These are phyloP conservation scores for Rhyacophila evoluta DNA, from an alignment of 2,888 invertebrate species.

Conservation along the genomic window DNA sequence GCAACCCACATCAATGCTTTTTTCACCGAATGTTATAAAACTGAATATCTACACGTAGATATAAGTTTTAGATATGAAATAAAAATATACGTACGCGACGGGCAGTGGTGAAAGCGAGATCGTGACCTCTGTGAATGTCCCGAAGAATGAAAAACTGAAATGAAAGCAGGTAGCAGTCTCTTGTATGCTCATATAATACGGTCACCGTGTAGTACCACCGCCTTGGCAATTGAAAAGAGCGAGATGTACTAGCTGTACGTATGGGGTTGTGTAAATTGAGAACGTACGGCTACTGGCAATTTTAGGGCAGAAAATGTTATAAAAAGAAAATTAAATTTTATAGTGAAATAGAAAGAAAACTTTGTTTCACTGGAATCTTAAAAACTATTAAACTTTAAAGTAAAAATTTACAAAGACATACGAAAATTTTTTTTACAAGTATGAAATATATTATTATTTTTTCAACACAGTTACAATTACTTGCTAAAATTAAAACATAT, in stretches of 20 bases:
- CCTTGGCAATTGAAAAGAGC: neutral
- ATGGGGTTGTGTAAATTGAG: neutral
- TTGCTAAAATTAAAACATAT: too few species aligned
- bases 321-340: too few species aligned
- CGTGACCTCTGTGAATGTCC: slow-evolving; percentile 39
- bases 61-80: slow-evolving; percentile 13
- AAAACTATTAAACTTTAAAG: too few species aligned
- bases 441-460: too few species aligned
- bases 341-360: too few species aligned
- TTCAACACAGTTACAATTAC: too few species aligned
- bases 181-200: neutral
- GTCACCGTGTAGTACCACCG: neutral
- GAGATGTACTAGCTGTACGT: neutral
- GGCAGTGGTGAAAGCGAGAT: slow-evolving; percentile 25
- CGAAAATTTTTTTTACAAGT: too few species aligned
- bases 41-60: neutral
- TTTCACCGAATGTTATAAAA: neutral
- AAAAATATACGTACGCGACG: neutral
- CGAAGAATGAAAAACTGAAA: slow-evolving; percentile 40
- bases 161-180: slow-evolving; percentile 11
- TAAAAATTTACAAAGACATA: too few species aligned
- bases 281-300: neutral
- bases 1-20: slow-evolving; percentile 4
- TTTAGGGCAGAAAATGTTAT: neutral
- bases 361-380: too few species aligned